phyloP scores from a whole-genome alignment of 2,888 invertebrate genomes.

The Apodemia mormo region DNA sequence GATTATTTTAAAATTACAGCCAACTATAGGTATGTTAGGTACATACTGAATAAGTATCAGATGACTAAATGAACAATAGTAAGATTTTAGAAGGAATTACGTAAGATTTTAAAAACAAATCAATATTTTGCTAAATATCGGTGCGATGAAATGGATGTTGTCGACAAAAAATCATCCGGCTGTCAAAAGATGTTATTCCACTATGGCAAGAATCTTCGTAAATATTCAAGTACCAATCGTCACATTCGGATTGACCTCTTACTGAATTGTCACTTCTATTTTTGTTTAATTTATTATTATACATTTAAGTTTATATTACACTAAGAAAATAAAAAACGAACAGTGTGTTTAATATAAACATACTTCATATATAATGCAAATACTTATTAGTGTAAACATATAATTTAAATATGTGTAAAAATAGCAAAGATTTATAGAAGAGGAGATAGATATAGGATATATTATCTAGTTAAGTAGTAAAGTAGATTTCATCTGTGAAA shows the following conservation, averaged over 20 bases:
- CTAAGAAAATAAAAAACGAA: conserved; percentile 23
- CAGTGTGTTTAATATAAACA: conserved; percentile 23
- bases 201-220: neutral
- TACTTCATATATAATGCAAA: neutral
- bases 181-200: neutral
- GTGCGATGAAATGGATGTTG: neutral
- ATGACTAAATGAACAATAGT: no score
- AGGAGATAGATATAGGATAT: no score
- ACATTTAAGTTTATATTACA: conserved; percentile 27
- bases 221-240: conserved; percentile 63
- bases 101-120: no score
- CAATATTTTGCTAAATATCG: neutral
- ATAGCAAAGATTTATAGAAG: no score
- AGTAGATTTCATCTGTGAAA: no score
- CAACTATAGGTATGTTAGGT: no score
- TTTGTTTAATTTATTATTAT: conserved; percentile 49
- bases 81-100: neutral
- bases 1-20: no score
- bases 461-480: no score
- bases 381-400: no score
- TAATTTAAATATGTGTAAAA: no score
- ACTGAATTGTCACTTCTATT: conserved; percentile 69
- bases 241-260: conserved; percentile 68
- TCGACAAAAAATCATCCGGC: neutral
- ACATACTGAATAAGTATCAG: no score